Evolutionary conservation across 2,888 invertebrate species (phyloP).

Genomic region (Heteromurus nitidus): DNA sequence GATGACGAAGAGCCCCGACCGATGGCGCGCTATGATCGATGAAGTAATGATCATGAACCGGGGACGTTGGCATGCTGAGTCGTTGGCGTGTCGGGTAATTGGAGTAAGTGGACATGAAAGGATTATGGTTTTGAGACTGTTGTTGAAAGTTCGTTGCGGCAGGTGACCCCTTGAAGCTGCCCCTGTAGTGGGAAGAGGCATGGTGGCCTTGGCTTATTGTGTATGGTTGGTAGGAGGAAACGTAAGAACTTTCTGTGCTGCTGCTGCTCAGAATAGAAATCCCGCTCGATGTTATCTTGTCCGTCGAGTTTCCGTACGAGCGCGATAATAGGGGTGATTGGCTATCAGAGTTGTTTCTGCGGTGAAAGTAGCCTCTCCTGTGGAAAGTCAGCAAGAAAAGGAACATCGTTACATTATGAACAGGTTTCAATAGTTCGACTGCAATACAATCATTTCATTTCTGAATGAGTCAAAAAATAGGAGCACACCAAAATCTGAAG

Average conservation of each 20-base stretch:
- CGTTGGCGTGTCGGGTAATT: constrained; percentile 74
- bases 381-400: background rate
- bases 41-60: constrained; percentile 76
- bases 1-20: constrained; percentile 76
- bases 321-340: constrained; percentile 84
- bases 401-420: background rate
- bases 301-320: constrained; percentile 64
- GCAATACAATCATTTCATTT: background rate
- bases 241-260: constrained; percentile 76
- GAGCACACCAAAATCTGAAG: no score
- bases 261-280: constrained; percentile 78
- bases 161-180: constrained; percentile 47
- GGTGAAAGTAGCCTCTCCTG: constrained; percentile 75
- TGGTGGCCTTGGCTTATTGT: constrained; percentile 52
- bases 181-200: constrained; percentile 26
- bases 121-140: constrained; percentile 41
- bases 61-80: constrained; percentile 82
- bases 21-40: constrained; percentile 75
- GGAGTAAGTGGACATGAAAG: constrained; percentile 42
- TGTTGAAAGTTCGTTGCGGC: constrained; percentile 27
- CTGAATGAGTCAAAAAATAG: no score
- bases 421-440: background rate
- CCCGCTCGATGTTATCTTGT: constrained; percentile 83
- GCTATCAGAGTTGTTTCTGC: constrained; percentile 79
- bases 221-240: constrained; percentile 50